phyloP scores from a whole-genome alignment of 1,140 invertebrate species.

The Lutraria rhynchaena region DNA sequence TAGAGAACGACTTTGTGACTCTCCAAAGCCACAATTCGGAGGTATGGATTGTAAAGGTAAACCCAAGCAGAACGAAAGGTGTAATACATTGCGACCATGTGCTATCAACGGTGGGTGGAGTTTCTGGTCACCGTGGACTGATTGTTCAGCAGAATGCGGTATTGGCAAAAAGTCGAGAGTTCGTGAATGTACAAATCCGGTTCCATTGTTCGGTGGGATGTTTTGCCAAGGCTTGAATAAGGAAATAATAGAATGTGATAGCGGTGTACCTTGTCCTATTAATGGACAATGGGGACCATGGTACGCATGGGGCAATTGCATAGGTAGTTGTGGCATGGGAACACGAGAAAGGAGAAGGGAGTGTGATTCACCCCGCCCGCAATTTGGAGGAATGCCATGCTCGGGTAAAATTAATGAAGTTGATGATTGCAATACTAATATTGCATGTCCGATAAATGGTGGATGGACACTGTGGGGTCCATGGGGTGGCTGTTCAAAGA shows the following conservation, averaged over 20 bases:
- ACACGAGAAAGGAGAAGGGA: slow-evolving; percentile 11
- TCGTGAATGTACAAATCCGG: slow-evolving; percentile 68
- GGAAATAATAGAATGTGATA: slow-evolving; percentile 45
- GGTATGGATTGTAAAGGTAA: slow-evolving; percentile 59
- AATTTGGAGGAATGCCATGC: slow-evolving; percentile 49
- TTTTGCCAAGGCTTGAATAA: slow-evolving; percentile 61
- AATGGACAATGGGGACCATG: slow-evolving; percentile 59
- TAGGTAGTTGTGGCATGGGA: slow-evolving; percentile 44
- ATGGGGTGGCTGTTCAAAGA: slow-evolving; percentile 22
- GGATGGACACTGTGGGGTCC: slow-evolving; percentile 83
- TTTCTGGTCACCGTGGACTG: slow-evolving; percentile 51
- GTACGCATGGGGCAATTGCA: slow-evolving; percentile 34
- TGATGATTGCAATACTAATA: slow-evolving; percentile 37
- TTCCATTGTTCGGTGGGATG: slow-evolving; percentile 67
- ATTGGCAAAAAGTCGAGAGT: slow-evolving; percentile 62
- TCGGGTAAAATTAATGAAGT: slow-evolving; percentile 32
- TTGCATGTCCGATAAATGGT: slow-evolving; percentile 81
- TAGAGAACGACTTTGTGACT: slow-evolving; percentile 60
- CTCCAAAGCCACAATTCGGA: slow-evolving; percentile 60
- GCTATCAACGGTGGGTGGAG: slow-evolving; percentile 56
- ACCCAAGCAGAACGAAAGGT: slow-evolving; percentile 43
- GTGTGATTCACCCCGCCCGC: slow-evolving; percentile 37
- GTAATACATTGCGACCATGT: slow-evolving; percentile 47
- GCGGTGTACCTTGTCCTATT: slow-evolving; percentile 58
- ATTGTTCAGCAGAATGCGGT: slow-evolving; percentile 70